Evolutionary conservation across 2,113 vertebrate genomes (phyloP).

Genomic region (Aythya baeri): DNA sequence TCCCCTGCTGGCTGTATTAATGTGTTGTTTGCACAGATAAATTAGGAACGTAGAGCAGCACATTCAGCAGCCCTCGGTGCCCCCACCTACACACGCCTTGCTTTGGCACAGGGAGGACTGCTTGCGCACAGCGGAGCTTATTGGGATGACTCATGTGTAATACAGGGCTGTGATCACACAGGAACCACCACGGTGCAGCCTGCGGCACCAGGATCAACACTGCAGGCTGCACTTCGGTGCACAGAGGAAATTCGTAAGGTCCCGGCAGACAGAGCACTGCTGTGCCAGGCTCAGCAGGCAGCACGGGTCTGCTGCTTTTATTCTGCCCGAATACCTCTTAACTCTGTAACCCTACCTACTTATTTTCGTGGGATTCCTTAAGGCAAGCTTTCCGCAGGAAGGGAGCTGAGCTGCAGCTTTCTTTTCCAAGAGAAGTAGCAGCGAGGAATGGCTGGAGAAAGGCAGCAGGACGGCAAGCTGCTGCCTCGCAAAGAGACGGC

Average conservation of each 20-base stretch:
- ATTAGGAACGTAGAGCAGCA: not conserved
- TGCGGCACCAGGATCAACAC: not conserved
- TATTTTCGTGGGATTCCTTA: not conserved
- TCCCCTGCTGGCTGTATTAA: not conserved
- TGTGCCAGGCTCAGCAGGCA: not conserved
- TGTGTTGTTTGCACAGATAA: not conserved
- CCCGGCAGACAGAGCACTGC: rapidly evolving
- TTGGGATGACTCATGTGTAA: not conserved
- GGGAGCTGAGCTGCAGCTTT: not conserved
- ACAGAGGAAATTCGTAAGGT: not conserved
- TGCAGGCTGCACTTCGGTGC: rapidly evolving
- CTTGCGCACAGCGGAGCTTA: rapidly evolving
- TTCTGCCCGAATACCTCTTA: not conserved
- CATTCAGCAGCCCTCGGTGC: rapidly evolving
- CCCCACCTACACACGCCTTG: not conserved
- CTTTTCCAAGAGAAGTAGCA: not conserved
- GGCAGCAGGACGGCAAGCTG: not conserved
- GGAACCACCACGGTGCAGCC: rapidly evolving
- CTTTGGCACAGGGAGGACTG: not conserved
- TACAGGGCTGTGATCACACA: rapidly evolving
- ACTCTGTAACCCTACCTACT: not conserved
- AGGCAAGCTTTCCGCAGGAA: not conserved
- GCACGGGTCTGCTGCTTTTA: rapidly evolving
- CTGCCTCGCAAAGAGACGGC: not conserved
- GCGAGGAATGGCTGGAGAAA: not conserved